Conservation (phyloP, 2,888 invertebrate species). For the Eremobia ochroleuca region DNA sequence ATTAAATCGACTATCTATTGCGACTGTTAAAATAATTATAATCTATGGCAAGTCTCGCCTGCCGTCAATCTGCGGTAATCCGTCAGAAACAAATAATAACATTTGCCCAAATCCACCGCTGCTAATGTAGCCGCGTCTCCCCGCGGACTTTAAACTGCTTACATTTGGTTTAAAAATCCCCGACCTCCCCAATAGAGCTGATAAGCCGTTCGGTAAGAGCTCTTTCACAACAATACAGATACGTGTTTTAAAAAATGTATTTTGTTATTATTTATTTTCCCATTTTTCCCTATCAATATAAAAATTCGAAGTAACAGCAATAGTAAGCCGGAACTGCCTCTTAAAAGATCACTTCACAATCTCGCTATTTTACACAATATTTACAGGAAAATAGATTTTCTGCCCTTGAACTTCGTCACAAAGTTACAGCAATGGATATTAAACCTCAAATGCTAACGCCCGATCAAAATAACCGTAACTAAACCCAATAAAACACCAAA, state of each 20-base stretch:
- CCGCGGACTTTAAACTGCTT: slow-evolving; percentile 87
- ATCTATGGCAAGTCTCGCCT: neutral
- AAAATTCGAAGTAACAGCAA: neutral
- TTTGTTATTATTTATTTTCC: slow-evolving; percentile 32
- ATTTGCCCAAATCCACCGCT: slow-evolving; percentile 80
- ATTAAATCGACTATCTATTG: neutral
- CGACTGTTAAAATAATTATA: slow-evolving; percentile 4
- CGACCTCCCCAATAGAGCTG: slow-evolving; percentile 71
- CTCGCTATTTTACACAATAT: neutral
- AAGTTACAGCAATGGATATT: neutral
- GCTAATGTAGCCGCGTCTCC: slow-evolving; percentile 82
- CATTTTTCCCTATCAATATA: neutral
- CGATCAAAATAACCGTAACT: slow-evolving; percentile 50
- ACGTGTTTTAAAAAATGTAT: slow-evolving; percentile 43
- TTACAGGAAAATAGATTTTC: neutral
- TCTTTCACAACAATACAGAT: slow-evolving; percentile 64
- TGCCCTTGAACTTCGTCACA: neutral
- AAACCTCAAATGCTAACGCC: slow-evolving; percentile 5
- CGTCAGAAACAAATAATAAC: slow-evolving; percentile 81
- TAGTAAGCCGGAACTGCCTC: neutral
- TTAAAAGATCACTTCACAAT: neutral
- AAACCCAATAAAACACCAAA: slow-evolving; percentile 63
- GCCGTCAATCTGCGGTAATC: slow-evolving; percentile 68
- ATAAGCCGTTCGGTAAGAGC: slow-evolving; percentile 75
- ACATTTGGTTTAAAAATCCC: slow-evolving; percentile 81